Conservation (phyloP, 2,797 vertebrate genomes). For the Austrolebias charrua region DNA sequence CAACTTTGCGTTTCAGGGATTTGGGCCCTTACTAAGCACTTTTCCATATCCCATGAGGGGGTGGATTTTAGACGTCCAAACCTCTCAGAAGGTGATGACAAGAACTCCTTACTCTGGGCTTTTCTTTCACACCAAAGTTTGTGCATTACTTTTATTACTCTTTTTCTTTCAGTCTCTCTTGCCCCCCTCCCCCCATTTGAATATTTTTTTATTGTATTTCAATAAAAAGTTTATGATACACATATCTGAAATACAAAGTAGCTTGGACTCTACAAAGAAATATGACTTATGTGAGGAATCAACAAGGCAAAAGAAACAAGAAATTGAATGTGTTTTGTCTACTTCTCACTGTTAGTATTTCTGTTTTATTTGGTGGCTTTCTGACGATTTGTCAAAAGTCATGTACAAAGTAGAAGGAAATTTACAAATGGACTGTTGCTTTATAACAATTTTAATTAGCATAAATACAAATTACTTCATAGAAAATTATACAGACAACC, state of each 20-base stretch:
- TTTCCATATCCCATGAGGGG: constrained; percentile 59
- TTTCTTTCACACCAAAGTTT: constrained; percentile 55
- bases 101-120: constrained; percentile 53
- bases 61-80: constrained; percentile 47
- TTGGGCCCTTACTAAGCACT: constrained; percentile 61
- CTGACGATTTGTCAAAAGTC: neutral
- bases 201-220: constrained; percentile 7
- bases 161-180: constrained; percentile 16
- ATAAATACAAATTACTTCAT: too few relatives aligned
- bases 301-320: neutral
- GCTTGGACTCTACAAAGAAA: neutral
- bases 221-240: neutral
- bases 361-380: neutral
- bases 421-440: neutral
- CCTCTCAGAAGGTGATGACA: constrained; percentile 69
- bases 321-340: neutral
- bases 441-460: too few relatives aligned
- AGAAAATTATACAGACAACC: too few relatives aligned
- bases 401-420: neutral
- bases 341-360: neutral
- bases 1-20: constrained; percentile 34
- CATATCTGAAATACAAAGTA: neutral
- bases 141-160: constrained; percentile 31
- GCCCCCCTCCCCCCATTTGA: neutral
- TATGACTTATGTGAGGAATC: neutral